Evolutionary conservation across 2,797 vertebrate genomes (phyloP).

Genomic region (Labroides dimidiatus): DNA sequence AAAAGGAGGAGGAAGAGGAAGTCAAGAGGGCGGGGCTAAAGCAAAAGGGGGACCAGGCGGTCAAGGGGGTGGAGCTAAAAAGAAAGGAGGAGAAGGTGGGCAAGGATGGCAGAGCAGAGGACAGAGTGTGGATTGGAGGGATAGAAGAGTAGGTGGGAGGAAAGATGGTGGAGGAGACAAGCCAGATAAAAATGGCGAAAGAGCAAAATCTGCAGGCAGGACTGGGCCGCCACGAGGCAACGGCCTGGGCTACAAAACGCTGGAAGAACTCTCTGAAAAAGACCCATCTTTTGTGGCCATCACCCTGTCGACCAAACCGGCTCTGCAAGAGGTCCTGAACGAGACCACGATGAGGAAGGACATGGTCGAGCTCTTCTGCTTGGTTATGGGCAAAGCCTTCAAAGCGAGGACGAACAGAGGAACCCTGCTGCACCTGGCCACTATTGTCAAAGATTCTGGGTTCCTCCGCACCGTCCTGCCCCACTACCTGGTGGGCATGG

Average conservation of each 20-base stretch:
- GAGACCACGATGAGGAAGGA: conserved; percentile 79
- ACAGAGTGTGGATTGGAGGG: conserved; percentile 12
- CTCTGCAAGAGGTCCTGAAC: conserved; percentile 80
- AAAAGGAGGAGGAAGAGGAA: neutral
- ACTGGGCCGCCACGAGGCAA: conserved; percentile 51
- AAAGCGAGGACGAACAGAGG: conserved; percentile 82
- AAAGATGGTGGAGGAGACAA: conserved; percentile 23
- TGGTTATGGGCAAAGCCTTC: conserved; percentile 88
- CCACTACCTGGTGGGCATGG: conserved; percentile 85
- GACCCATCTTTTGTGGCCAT: conserved; percentile 89
- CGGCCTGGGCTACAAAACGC: conserved; percentile 82
- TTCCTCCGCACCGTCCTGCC: conserved; percentile 89
- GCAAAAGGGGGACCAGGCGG: neutral
- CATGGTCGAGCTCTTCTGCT: conserved; percentile 88
- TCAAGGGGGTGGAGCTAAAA: neutral
- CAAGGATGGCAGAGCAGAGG: conserved; percentile 2
- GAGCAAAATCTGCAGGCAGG: conserved; percentile 30
- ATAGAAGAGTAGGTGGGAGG: conserved; percentile 14
- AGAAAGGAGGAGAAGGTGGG: no score
- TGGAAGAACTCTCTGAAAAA: conserved; percentile 87
- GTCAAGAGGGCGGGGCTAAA: neutral
- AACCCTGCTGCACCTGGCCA: conserved; percentile 86
- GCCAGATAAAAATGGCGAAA: conserved; percentile 19
- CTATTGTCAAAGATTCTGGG: conserved; percentile 87
- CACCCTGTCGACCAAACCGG: conserved; percentile 83